These are phyloP conservation scores for Oxytorus armatus DNA, from an alignment of 2,888 invertebrate species.

Conservation along the genomic window DNA sequence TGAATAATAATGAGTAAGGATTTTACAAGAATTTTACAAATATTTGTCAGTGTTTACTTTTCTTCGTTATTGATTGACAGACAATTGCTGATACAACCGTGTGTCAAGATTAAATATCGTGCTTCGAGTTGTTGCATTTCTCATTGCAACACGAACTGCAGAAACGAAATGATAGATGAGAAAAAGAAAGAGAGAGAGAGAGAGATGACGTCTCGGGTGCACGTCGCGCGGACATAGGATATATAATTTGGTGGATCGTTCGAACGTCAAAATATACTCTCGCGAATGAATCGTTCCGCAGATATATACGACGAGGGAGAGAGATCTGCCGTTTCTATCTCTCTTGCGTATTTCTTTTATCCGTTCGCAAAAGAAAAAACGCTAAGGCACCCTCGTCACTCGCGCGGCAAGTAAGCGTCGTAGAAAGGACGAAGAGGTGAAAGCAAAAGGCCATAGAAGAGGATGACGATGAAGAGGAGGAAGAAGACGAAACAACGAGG, in stretches of 20 bases:
- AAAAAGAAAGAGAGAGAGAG: background rate
- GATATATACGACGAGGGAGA: constrained; percentile 79
- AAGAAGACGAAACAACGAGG: constrained; percentile 36
- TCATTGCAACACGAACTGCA: too few species aligned
- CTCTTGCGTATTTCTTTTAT: constrained; percentile 30
- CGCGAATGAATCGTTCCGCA: constrained; percentile 64
- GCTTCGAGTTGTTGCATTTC: too few species aligned
- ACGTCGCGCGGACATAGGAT: constrained; percentile 71
- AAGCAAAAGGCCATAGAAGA: constrained; percentile 30
- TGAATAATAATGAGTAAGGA: too few species aligned
- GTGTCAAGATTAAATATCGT: too few species aligned
- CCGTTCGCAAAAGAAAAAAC: constrained; percentile 53
- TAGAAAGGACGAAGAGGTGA: constrained; percentile 37
- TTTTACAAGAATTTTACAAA: too few species aligned
- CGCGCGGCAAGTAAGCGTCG: constrained; percentile 47
- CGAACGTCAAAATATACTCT: constrained; percentile 79
- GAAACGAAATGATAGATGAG: background rate
- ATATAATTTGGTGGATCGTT: constrained; percentile 82
- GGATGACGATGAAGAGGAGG: constrained; percentile 54
- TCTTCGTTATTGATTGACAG: too few species aligned
- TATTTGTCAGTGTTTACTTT: too few species aligned
- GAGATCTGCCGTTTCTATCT: constrained; percentile 53
- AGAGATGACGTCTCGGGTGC: constrained; percentile 60
- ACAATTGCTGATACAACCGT: too few species aligned
- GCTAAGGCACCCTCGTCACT: constrained; percentile 67